phyloP scores from a whole-genome alignment of 2,888 invertebrate genomes.

The Unio delphinus region DNA sequence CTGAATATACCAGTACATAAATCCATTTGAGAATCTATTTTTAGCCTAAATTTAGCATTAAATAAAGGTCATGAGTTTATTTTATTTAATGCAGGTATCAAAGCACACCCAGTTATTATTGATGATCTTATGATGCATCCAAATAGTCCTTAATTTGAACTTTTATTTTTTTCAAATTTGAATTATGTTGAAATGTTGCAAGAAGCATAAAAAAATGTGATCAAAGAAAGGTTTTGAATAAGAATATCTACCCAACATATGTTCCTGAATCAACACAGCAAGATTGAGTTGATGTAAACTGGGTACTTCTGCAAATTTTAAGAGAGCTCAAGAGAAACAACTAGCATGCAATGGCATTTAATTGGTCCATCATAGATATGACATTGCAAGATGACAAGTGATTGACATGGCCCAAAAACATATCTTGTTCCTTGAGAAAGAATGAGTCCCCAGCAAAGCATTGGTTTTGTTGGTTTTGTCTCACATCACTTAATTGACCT shows the following conservation, averaged over 20 bases:
- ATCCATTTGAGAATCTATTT: too few species aligned
- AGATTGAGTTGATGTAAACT: neutral
- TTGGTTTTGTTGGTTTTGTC: conserved; percentile 20
- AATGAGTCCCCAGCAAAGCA: conserved; percentile 19
- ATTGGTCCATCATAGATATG: conserved; percentile 15
- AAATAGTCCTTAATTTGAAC: too few species aligned
- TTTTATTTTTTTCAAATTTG: too few species aligned
- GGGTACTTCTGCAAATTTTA: conserved; percentile 12
- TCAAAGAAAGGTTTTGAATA: conserved; percentile 6
- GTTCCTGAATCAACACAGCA: conserved; percentile 16
- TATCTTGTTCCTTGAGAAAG: conserved; percentile 6
- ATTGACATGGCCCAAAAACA: conserved; percentile 8
- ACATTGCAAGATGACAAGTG: conserved; percentile 7
- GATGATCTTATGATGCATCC: too few species aligned
- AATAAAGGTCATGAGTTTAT: too few species aligned
- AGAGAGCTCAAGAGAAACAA: conserved; percentile 9
- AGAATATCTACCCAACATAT: conserved; percentile 10
- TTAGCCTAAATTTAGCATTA: too few species aligned
- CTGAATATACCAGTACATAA: too few species aligned
- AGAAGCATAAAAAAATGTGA: conserved; percentile 14
- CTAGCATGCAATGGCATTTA: conserved; percentile 11
- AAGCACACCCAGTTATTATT: too few species aligned
- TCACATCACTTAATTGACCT: conserved; percentile 10
- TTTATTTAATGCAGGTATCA: too few species aligned
- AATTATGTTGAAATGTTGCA: conserved; percentile 1